Evolutionary conservation across 1,140 invertebrate genomes (phyloP), one percentile per base, ranked within the genome.

Genomic region (Pseudomyrmex dendroicus): DNA sequence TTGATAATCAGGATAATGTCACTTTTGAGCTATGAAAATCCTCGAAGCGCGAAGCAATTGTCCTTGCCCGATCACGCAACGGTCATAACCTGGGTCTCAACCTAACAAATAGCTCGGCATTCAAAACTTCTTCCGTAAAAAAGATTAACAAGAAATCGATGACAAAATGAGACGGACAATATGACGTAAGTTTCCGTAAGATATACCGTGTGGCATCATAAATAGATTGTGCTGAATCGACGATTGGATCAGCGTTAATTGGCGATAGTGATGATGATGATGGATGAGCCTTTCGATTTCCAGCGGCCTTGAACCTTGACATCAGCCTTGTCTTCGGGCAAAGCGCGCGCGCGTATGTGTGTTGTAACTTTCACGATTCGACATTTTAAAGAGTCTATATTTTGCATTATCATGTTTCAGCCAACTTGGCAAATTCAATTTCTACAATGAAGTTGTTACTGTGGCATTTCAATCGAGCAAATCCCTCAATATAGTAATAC

Each of bases 231-330:
- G 44, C 70, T 74, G 74, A 85, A 80, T 83, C 66, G 61, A 86
- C 48, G 78, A 78, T 46, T 72, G 63, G 48, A 86, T 86, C 76
- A 70, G 46, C 70, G 56, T 46, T 85, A 86, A 86, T 86, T 84
- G 64, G 57, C 70, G 52, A 86, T 76, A 74, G 52, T 25, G 82
- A 88, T 84, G 78, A 67, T 88, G 88, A 89, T 86, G 59, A 89
- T 86, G 59, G 85, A 89, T 88, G 85, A 66, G 15, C 73, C 82
- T 85, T 83, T 85, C 87, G 73, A 78, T 85, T 82, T 84, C 66
- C 22, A 77, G 63, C 67, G 80, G 57, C 86, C 86, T 88, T 88
- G 78, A 86, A 76, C 72, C 59, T 56, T 73, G 66, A 48, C 66
- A 62, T 17, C 59, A 46, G 48, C 10, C 46, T 74, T 66, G 70